phyloP scores from a whole-genome alignment of 2,888 invertebrate genomes.

The Heliconius ismenius region DNA sequence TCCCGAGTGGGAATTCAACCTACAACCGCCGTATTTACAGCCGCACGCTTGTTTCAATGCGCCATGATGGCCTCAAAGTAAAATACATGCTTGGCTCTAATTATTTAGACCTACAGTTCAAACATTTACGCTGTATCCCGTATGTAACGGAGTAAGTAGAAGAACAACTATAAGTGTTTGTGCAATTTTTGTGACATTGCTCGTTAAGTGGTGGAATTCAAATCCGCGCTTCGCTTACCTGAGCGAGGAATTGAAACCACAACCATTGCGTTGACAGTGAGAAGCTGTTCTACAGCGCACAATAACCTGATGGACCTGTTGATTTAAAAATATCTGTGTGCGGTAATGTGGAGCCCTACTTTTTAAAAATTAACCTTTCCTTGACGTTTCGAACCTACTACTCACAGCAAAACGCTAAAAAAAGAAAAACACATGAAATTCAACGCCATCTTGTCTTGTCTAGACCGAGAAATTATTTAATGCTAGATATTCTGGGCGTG shows the following conservation, averaged over 20 bases:
- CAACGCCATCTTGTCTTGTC: constrained; percentile 50
- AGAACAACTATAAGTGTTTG: no score
- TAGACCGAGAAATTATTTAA: constrained; percentile 50
- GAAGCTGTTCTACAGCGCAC: background rate
- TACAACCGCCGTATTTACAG: no score
- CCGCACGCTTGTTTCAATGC: no score
- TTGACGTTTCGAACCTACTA: background rate
- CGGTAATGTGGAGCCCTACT: background rate
- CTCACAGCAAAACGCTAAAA: background rate
- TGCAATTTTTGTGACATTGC: no score
- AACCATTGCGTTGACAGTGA: background rate
- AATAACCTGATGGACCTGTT: background rate
- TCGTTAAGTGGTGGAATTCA: no score
- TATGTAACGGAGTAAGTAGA: no score
- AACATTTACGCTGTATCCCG: no score
- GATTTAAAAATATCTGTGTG: background rate
- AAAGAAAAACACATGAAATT: background rate
- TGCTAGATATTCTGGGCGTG: constrained; percentile 44
- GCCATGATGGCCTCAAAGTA: no score
- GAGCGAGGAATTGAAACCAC: background rate
- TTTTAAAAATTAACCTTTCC: background rate
- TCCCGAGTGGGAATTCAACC: no score
- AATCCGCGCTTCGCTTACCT: no score
- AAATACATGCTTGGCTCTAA: no score
- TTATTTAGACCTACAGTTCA: no score